Base-by-base conservation (phyloP, 2,797 vertebrate genomes). In the Coreius guichenoti region DNA sequence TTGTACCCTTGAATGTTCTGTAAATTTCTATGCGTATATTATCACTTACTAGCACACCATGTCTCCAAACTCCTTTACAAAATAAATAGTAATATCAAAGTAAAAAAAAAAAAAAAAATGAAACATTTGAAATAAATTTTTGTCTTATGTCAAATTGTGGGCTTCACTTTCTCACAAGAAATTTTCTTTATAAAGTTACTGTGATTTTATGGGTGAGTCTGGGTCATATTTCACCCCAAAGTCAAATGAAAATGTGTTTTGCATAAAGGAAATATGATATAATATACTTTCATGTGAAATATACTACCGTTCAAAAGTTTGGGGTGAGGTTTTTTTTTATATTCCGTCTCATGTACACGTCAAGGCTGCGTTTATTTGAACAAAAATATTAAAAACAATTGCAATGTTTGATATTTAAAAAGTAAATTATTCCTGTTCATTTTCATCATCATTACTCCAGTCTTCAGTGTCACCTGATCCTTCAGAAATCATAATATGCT, bases 11-110 rank as follows among this genome's bases (percentile, higher is more conserved):
- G 92, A 94, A 94, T 93, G 93, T 87, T 93, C 94, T 95, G 94
- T 95, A 95, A 92, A 95, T 95, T 95, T 95, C 81, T 89, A 85
- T 89, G 92, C 95, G 94, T 95, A 95, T 95, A 94, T 94, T 92
- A 89, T 89, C 90, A 94, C 95, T 95, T 95, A 94, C 91, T 94
- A 94, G 94, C 92, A 84, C 93, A 94, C 93, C 93, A 92, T 95
- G 94, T 95, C 94, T 94, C 93, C 94, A 92, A 94, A 92, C 92
- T 89, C 89, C 89, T 95, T 95, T 96, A 94, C 94, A 95, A 94
- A 95, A 95, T 95, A 95, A 95, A 95, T 91, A 92, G 94, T 95
- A 87, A 91, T 88, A 87, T 87, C 82, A 76, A 87, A 87, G 80
- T 76, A 72, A 84, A 86, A 87, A 84, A 87, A 69, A 86, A 21